Percentiles rank a stretch among this genome's conserved stretches.
Conservation (phyloP, 2,797 vertebrate species). For the Macropus fuliginosus region DNA sequence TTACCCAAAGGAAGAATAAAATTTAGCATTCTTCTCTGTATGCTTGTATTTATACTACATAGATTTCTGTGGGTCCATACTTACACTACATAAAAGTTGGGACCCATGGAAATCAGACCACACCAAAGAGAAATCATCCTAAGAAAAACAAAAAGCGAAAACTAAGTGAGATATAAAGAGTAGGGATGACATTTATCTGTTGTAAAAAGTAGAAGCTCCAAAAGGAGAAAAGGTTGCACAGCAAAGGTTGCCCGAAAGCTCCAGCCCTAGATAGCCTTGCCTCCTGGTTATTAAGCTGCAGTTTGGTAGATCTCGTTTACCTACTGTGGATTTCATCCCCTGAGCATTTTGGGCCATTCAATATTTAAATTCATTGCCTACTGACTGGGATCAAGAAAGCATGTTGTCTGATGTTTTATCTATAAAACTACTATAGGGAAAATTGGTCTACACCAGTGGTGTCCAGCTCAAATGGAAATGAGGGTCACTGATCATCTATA, state of each 20-base stretch:
- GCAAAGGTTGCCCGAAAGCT: not conserved
- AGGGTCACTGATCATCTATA: not conserved
- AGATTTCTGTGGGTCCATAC: not conserved
- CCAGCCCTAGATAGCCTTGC: not conserved
- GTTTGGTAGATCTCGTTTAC: not conserved
- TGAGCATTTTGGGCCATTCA: not conserved
- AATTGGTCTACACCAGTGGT: not conserved
- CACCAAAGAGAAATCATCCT: constrained; percentile 32
- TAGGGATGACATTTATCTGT: not conserved
- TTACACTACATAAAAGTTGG: not conserved
- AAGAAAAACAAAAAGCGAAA: not conserved
- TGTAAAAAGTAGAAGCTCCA: not conserved
- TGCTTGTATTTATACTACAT: constrained; percentile 36
- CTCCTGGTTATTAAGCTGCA: not conserved
- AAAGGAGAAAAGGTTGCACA: not conserved
- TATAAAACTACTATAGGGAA: not conserved
- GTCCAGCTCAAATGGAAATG: not conserved
- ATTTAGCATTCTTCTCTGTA: not conserved
- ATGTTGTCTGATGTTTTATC: not conserved
- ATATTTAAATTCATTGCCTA: not conserved
- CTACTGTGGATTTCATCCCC: not conserved
- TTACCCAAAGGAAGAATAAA: constrained; percentile 48
- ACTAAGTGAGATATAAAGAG: not conserved
- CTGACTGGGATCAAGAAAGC: not conserved
- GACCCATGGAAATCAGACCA: constrained; percentile 25